phyloP scores from a whole-genome alignment of 2,888 invertebrate genomes.

The Mactromeris polynyma region DNA sequence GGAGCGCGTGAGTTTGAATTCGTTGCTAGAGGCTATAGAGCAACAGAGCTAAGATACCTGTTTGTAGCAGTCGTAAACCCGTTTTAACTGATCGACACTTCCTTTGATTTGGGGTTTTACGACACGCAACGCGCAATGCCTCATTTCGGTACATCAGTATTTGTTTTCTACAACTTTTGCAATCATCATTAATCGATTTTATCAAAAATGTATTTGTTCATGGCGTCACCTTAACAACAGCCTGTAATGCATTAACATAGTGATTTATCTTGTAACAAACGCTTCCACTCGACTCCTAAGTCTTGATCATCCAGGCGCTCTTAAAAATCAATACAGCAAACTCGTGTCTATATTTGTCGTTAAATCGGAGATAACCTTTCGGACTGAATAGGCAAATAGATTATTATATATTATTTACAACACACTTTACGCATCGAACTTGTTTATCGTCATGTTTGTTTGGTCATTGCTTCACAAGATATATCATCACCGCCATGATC shows the following conservation, averaged over 20 bases:
- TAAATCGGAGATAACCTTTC: neutral
- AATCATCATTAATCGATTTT: neutral
- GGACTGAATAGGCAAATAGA: neutral
- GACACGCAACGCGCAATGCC: neutral
- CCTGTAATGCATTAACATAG: neutral
- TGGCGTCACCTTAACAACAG: neutral
- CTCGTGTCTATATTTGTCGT: constrained; percentile 4
- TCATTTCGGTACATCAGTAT: neutral
- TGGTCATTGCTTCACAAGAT: neutral
- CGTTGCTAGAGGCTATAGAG: neutral
- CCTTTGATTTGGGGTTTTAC: neutral
- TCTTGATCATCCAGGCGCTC: neutral
- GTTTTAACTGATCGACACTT: neutral
- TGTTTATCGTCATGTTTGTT: neutral
- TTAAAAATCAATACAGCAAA: constrained; percentile 5
- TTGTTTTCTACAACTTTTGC: neutral
- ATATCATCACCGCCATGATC: constrained; percentile 3
- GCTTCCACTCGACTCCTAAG: neutral
- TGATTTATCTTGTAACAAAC: neutral
- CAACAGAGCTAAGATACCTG: neutral
- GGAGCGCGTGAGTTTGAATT: neutral
- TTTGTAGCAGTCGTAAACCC: neutral
- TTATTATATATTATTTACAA: constrained; percentile 9
- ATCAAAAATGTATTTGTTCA: neutral
- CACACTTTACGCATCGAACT: neutral